These are phyloP conservation scores for Zhengitettix transpicula DNA, from an alignment of 2,888 invertebrate species.

Conservation along the genomic window DNA sequence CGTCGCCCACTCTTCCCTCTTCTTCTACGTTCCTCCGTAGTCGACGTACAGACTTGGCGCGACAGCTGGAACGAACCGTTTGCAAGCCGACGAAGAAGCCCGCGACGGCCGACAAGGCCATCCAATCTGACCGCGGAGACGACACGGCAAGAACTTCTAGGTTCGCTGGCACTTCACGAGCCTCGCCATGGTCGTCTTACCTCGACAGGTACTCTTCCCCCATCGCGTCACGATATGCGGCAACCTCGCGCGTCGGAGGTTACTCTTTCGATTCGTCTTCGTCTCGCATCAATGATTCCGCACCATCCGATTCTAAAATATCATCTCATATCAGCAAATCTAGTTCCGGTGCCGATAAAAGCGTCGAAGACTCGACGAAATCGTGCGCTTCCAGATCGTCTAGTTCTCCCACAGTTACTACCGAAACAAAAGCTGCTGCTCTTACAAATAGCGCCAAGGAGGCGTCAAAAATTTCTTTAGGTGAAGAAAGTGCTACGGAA, in stretches of 20 bases:
- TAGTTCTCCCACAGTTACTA: too few species aligned
- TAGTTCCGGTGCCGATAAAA: background rate
- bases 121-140: conserved; percentile 55
- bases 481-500: background rate
- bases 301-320: too few species aligned
- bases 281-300: background rate
- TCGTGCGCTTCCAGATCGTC: too few species aligned
- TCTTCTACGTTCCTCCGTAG: conserved; percentile 41
- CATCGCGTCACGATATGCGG: background rate
- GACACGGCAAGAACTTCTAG: conserved; percentile 48
- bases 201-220: conserved; percentile 24
- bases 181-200: conserved; percentile 47
- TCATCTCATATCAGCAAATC: too few species aligned
- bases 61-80: conserved; percentile 53
- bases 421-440: too few species aligned
- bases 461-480: background rate
- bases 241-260: background rate
- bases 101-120: conserved; percentile 47
- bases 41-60: conserved; percentile 54
- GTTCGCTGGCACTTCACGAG: conserved; percentile 38
- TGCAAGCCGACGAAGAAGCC: conserved; percentile 37
- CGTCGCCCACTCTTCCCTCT: conserved; percentile 60
- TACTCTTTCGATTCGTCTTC: background rate
- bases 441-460: background rate
- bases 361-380: background rate